Percentiles rank a stretch among this genome's conserved stretches.
phyloP scores from a whole-genome alignment of 2,888 invertebrate species.

The Elegia similella region DNA sequence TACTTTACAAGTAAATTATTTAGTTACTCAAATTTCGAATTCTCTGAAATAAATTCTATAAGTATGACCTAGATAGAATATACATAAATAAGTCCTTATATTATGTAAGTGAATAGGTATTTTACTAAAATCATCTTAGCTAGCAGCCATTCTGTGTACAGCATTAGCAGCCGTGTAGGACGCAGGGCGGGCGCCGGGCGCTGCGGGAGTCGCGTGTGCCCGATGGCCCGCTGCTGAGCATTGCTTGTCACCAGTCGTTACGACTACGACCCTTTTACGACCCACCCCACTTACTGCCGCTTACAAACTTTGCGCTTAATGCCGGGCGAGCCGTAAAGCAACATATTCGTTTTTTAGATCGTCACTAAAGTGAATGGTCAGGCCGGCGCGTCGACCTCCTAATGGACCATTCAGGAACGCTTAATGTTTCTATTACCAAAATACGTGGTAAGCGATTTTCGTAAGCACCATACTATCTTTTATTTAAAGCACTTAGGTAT shows the following conservation, averaged over 20 bases:
- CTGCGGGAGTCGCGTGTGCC: constrained; percentile 60
- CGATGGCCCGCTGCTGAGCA: constrained; percentile 50
- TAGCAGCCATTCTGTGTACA: background rate
- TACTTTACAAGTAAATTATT: too few relatives aligned
- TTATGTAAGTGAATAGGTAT: too few relatives aligned
- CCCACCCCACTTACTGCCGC: constrained; percentile 48
- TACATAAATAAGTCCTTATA: too few relatives aligned
- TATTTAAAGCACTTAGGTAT: background rate
- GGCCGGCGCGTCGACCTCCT: constrained; percentile 32
- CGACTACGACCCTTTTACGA: constrained; percentile 59
- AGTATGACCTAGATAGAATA: too few relatives aligned
- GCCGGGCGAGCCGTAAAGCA: constrained; percentile 42
- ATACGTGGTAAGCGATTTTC: constrained; percentile 34
- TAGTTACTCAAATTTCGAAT: too few relatives aligned
- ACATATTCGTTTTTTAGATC: constrained; percentile 58
- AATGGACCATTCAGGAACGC: constrained; percentile 45
- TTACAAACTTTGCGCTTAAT: constrained; percentile 66
- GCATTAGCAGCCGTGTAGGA: constrained; percentile 34
- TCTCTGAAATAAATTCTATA: too few relatives aligned
- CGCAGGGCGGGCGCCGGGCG: constrained; percentile 33
- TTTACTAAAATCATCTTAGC: too few relatives aligned
- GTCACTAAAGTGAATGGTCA: constrained; percentile 45
- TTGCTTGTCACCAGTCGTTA: constrained; percentile 48
- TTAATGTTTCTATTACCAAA: constrained; percentile 53
- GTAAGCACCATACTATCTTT: background rate